A percentile compares a stretch with the other conserved stretches of the same genome.
Conservation (phyloP, 2,113 vertebrate species). For the Nymphicus hollandicus region DNA sequence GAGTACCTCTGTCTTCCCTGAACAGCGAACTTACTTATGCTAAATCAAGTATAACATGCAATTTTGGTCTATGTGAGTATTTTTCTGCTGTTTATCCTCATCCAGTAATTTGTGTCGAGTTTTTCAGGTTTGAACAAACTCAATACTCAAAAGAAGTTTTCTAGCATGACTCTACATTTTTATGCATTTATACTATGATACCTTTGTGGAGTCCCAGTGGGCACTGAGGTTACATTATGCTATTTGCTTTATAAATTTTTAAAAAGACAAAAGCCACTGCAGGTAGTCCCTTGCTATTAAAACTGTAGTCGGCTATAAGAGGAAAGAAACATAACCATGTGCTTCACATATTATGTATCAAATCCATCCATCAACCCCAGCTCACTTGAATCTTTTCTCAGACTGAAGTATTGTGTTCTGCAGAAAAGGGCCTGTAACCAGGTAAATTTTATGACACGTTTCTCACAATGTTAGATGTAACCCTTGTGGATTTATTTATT, state of each 20-base stretch:
- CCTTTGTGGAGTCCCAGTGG: neutral
- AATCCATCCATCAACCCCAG: neutral
- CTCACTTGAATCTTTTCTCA: neutral
- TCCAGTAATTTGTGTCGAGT: neutral
- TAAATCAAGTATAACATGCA: neutral
- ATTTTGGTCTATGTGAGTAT: neutral
- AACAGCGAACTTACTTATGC: neutral
- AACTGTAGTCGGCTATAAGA: neutral
- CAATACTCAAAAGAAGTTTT: neutral
- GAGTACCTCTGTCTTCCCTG: neutral
- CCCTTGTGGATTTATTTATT: neutral
- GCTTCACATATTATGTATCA: neutral
- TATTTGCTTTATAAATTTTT: neutral
- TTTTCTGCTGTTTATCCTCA: neutral
- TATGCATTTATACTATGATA: neutral
- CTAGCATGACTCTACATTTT: neutral
- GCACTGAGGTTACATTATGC: neutral
- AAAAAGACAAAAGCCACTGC: neutral
- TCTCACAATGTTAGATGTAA: neutral
- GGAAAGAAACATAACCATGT: neutral
- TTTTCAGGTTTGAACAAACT: neutral
- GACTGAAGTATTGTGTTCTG: neutral
- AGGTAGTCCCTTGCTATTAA: neutral
- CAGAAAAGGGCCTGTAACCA: conserved; percentile 20
- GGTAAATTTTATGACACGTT: neutral